Conservation (phyloP, 2,888 invertebrate genomes). For the Cyclophora albipunctata region DNA sequence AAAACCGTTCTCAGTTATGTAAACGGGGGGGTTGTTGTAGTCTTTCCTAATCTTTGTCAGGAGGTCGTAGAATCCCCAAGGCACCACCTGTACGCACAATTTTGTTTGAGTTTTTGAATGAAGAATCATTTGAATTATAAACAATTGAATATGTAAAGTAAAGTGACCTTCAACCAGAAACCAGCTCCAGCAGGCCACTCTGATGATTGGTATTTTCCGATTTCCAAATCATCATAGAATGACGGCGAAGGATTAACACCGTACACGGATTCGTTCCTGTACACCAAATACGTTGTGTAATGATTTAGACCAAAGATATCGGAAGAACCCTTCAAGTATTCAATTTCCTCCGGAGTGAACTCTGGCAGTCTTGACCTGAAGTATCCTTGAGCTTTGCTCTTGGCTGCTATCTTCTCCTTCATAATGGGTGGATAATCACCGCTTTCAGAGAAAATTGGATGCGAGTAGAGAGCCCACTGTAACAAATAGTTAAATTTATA, state of each 20-base stretch:
- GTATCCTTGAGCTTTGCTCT: constrained; percentile 75
- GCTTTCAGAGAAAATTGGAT: constrained; percentile 75
- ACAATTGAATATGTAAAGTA: too few relatives aligned
- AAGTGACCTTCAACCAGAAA: constrained; percentile 13
- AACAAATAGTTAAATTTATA: constrained; percentile 18
- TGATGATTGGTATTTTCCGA: neutral
- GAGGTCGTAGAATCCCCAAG: constrained; percentile 73
- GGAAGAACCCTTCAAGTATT: constrained; percentile 69
- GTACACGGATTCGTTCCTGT: constrained; percentile 32
- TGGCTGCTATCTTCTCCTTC: constrained; percentile 68
- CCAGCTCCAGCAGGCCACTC: constrained; percentile 4
- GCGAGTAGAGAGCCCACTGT: constrained; percentile 71
- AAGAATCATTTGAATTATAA: too few relatives aligned
- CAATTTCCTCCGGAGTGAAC: constrained; percentile 76
- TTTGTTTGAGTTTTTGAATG: too few relatives aligned
- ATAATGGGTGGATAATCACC: constrained; percentile 78
- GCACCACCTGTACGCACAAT: constrained; percentile 41
- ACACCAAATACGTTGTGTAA: constrained; percentile 72
- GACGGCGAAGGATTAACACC: constrained; percentile 27
- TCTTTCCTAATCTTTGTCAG: constrained; percentile 59
- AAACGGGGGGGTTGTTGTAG: constrained; percentile 68
- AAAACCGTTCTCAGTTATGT: constrained; percentile 75
- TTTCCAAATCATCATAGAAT: constrained; percentile 28
- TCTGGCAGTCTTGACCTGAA: constrained; percentile 72
- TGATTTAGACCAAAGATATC: constrained; percentile 84